Evolutionary conservation across 2,797 vertebrate genomes (phyloP).

Genomic region (Gouania willdenowi): DNA sequence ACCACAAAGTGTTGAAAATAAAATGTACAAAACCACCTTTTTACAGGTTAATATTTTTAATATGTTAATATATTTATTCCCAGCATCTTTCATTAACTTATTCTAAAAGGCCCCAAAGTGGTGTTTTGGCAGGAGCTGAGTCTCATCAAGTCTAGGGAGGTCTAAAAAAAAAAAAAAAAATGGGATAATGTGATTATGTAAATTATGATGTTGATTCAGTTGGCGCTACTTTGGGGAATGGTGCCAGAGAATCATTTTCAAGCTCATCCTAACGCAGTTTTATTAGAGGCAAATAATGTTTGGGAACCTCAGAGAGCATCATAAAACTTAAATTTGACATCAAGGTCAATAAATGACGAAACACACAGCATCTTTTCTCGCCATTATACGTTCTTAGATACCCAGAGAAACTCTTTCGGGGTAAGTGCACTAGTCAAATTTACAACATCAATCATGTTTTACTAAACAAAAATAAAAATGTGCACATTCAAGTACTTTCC

Average conservation of each 20-base stretch:
- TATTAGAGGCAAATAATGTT: slow-evolving; percentile 10
- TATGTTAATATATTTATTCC: too few relatives aligned
- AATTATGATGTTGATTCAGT: slow-evolving; percentile 20
- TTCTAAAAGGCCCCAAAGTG: slow-evolving; percentile 37
- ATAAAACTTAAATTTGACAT: not conserved
- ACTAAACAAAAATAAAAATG: too few relatives aligned
- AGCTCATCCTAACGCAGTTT: slow-evolving; percentile 22
- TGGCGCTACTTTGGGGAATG: slow-evolving; percentile 24
- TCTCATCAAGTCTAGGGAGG: slow-evolving; percentile 23
- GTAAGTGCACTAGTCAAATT: too few relatives aligned
- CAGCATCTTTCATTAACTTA: slow-evolving; percentile 15
- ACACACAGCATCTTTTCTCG: too few relatives aligned
- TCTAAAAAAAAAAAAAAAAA: slow-evolving; percentile 1
- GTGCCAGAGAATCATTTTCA: slow-evolving; percentile 13
- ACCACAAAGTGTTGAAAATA: slow-evolving; percentile 16
- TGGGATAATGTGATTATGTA: slow-evolving; percentile 24
- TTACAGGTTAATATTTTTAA: not conserved
- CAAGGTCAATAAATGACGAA: too few relatives aligned
- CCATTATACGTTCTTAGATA: too few relatives aligned
- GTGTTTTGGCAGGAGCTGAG: slow-evolving; percentile 37
- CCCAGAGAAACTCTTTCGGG: too few relatives aligned
- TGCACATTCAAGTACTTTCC: too few relatives aligned
- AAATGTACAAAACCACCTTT: slow-evolving; percentile 2
- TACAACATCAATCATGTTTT: too few relatives aligned
- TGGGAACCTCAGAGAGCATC: not conserved